phyloP scores from a whole-genome alignment of 2,113 vertebrate species.

The Brevimyrus niger region DNA sequence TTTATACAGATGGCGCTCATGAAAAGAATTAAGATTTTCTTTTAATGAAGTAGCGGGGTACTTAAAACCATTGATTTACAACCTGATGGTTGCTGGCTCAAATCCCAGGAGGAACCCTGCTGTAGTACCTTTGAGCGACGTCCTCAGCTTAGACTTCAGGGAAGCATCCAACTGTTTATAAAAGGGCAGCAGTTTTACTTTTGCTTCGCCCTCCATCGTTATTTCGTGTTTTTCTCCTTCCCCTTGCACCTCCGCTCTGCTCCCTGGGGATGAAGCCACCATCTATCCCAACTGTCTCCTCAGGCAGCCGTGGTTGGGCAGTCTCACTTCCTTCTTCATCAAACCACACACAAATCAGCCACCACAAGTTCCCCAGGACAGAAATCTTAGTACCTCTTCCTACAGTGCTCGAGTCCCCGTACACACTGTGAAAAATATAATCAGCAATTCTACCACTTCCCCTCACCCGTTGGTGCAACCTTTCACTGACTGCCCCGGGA shows the following conservation, averaged over 20 bases:
- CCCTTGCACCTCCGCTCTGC: not conserved
- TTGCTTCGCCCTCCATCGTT: not conserved
- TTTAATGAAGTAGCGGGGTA: not conserved
- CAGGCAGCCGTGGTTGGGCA: not conserved
- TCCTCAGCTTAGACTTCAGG: not conserved
- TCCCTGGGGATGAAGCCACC: not conserved
- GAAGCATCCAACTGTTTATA: not conserved
- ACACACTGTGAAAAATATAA: not conserved
- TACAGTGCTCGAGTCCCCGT: not conserved
- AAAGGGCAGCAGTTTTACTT: not conserved
- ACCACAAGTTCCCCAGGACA: conserved; percentile 31
- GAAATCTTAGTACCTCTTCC: not conserved
- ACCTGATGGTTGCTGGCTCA: not conserved
- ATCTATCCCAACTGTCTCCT: not conserved
- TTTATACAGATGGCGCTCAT: not conserved
- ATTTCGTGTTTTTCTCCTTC: not conserved
- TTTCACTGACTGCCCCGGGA: not conserved
- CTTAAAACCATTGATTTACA: not conserved
- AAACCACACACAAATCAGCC: conserved; percentile 21
- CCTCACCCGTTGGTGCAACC: not conserved
- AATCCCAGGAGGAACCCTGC: not conserved
- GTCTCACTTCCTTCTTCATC: conserved; percentile 20
- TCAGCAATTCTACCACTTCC: not conserved
- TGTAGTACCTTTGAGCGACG: not conserved
- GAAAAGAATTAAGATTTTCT: not conserved